These are phyloP conservation scores for Magallana angulata DNA, from an alignment of 1,140 invertebrate genomes.

Conservation along the genomic window DNA sequence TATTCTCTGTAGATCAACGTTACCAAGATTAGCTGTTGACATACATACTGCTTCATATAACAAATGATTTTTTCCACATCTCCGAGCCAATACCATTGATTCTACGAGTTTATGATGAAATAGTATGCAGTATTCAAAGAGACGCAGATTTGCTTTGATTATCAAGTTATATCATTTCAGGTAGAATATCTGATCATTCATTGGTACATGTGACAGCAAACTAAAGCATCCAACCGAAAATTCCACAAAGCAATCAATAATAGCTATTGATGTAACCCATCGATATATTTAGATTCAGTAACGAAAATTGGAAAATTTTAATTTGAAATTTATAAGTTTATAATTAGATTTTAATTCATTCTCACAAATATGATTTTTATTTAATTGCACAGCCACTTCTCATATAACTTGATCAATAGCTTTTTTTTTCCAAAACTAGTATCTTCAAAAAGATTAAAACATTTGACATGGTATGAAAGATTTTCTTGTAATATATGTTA, in stretches of 20 bases:
- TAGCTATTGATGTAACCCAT: no score
- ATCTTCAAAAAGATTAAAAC: no score
- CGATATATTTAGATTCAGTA: no score
- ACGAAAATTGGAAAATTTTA: no score
- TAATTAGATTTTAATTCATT: no score
- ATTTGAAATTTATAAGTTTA: no score
- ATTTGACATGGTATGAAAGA: no score
- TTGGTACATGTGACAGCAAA: not conserved
- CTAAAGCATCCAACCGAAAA: not conserved
- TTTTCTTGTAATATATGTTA: no score
- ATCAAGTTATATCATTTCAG: slow-evolving; percentile 11
- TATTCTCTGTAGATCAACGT: not conserved
- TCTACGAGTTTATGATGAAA: slow-evolving; percentile 5
- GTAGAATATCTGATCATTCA: not conserved
- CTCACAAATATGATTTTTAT: no score
- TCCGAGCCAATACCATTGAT: not conserved
- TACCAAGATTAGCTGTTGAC: not conserved
- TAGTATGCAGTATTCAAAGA: not conserved
- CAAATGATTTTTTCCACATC: not conserved
- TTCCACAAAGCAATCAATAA: not conserved
- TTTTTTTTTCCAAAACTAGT: no score
- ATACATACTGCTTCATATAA: not conserved
- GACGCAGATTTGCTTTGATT: not conserved
- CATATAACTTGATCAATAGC: no score
- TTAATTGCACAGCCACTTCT: no score